These are phyloP conservation scores for Orchestia grillus DNA, from an alignment of 1,140 invertebrate genomes.

Conservation along the genomic window DNA sequence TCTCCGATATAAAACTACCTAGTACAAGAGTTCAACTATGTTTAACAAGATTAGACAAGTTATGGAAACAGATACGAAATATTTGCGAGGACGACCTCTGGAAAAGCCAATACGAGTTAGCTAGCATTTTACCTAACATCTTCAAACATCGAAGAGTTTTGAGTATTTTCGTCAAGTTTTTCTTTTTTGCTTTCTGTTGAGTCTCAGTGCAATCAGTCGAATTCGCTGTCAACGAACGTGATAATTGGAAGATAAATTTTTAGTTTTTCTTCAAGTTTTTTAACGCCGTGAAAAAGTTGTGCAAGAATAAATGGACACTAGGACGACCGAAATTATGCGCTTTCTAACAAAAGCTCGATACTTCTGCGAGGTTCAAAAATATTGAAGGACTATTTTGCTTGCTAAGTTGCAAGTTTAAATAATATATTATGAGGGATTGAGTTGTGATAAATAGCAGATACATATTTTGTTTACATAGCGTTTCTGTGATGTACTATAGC, in stretches of 20 bases:
- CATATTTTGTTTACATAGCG: background rate
- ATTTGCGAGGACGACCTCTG: background rate
- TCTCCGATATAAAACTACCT: background rate
- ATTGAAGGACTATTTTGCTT: background rate
- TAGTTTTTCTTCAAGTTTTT: background rate
- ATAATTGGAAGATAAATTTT: background rate
- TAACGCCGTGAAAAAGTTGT: background rate
- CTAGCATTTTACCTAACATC: background rate
- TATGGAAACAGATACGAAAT: background rate
- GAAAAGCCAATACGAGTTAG: background rate
- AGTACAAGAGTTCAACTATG: background rate
- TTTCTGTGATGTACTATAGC: background rate
- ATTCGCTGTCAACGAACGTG: background rate
- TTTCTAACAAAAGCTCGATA: background rate
- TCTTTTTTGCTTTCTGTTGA: background rate
- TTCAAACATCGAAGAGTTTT: too few relatives aligned
- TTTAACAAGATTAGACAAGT: background rate
- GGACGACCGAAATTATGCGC: background rate
- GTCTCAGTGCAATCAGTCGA: background rate
- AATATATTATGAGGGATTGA: background rate
- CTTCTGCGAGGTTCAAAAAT: background rate
- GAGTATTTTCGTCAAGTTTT: too few relatives aligned
- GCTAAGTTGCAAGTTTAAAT: background rate
- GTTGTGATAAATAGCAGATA: background rate
- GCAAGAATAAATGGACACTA: background rate